Conservation (phyloP, 2,113 vertebrate genomes). For the Opisthocomus hoazin region DNA sequence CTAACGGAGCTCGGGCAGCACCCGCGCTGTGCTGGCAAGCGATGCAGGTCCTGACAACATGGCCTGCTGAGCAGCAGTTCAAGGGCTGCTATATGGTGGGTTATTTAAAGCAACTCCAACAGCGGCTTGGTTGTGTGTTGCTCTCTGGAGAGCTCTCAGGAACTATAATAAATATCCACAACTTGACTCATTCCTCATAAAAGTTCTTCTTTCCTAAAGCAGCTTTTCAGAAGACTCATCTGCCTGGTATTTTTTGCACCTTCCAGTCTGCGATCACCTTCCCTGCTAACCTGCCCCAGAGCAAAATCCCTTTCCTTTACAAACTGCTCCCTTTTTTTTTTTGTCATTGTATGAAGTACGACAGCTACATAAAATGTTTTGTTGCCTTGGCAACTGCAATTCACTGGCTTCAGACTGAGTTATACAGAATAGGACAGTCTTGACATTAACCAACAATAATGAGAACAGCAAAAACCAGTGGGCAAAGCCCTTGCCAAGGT, state of each 20-base stretch:
- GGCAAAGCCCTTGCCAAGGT: not conserved
- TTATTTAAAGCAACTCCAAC: not conserved
- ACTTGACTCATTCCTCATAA: not conserved
- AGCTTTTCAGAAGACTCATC: not conserved
- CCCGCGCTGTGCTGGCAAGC: accelerated
- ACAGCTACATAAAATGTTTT: constrained; percentile 11
- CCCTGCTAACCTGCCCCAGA: not conserved
- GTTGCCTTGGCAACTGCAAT: constrained; percentile 48
- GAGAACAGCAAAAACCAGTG: not conserved
- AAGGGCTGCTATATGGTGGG: not conserved
- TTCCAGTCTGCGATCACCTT: not conserved
- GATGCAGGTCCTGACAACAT: accelerated
- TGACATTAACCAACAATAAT: constrained; percentile 17
- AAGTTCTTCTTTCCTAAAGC: not conserved
- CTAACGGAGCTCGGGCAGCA: not conserved
- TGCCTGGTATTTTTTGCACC: not conserved
- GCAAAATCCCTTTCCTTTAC: not conserved
- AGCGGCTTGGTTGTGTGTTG: not conserved
- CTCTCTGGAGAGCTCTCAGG: not conserved
- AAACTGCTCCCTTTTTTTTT: not conserved
- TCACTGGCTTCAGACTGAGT: not conserved
- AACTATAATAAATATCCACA: not conserved
- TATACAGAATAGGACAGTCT: not conserved
- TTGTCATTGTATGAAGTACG: not conserved
- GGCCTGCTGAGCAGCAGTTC: not conserved